phyloP scores from a whole-genome alignment of 1,140 invertebrate species.

The Dendrolimus kikuchii region DNA sequence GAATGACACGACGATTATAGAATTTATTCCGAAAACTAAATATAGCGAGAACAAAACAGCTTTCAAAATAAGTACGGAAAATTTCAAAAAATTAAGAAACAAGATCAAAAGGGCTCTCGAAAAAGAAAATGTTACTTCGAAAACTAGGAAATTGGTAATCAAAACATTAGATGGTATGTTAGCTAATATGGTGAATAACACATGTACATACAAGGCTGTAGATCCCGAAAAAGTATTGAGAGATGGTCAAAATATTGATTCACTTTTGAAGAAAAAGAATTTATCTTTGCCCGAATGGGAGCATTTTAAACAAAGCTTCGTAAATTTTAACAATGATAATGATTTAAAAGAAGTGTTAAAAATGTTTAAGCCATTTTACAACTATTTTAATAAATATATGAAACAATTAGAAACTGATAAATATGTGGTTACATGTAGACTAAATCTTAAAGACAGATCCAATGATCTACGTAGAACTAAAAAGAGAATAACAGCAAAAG shows the following conservation, averaged over 20 bases:
- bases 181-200: slow-evolving; percentile 23
- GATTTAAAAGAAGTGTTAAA: slow-evolving; percentile 1
- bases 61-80: slow-evolving; percentile 25
- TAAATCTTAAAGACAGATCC: background rate
- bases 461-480: background rate
- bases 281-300: slow-evolving; percentile 24
- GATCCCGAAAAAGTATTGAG: slow-evolving; percentile 4
- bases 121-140: slow-evolving; percentile 31
- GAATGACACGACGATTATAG: slow-evolving; percentile 42
- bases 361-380: slow-evolving; percentile 20
- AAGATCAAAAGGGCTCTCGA: slow-evolving; percentile 32
- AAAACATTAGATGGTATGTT: slow-evolving; percentile 41
- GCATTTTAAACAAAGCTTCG: slow-evolving; percentile 14
- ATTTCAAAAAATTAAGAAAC: slow-evolving; percentile 32
- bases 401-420: too few species aligned
- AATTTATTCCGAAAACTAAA: slow-evolving; percentile 23
- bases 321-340: slow-evolving; percentile 6
- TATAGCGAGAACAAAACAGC: slow-evolving; percentile 11
- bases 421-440: too few species aligned
- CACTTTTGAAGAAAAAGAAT: slow-evolving; percentile 3
- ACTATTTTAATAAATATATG: background rate
- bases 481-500: slow-evolving; percentile 3
- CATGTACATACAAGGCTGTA: slow-evolving; percentile 30
- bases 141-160: slow-evolving; percentile 31
- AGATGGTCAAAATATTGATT: background rate